Conservation (phyloP, 2,797 vertebrate species). For the Pantherophis vulpinus region DNA sequence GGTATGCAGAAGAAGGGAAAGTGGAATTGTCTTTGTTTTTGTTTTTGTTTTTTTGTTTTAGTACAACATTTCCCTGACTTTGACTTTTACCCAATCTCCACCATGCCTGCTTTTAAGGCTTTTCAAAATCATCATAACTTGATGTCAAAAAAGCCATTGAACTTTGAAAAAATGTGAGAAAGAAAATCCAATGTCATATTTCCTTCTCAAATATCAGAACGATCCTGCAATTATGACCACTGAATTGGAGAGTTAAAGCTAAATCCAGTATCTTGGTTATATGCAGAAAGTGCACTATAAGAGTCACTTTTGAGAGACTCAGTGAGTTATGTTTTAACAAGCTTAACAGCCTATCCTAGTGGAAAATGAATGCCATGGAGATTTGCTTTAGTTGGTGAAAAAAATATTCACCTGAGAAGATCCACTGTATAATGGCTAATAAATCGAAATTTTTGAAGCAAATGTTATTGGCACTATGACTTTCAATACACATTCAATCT, state of each 20-base stretch:
- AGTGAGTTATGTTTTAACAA: background rate
- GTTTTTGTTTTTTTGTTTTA: background rate
- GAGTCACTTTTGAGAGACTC: background rate
- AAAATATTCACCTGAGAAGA: conserved; percentile 2
- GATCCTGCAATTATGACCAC: background rate
- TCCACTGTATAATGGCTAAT: background rate
- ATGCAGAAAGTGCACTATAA: background rate
- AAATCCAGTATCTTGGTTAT: background rate
- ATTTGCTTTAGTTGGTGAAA: background rate
- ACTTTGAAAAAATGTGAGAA: background rate
- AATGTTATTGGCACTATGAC: background rate
- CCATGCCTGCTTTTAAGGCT: background rate
- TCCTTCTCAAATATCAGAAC: background rate
- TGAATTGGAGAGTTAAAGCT: background rate
- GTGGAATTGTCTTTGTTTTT: background rate
- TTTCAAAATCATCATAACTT: background rate
- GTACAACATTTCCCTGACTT: background rate
- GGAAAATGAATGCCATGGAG: background rate
- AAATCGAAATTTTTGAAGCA: background rate
- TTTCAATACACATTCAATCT: background rate
- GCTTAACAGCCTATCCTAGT: background rate
- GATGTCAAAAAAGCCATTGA: background rate
- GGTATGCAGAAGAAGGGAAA: background rate
- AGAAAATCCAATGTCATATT: background rate
- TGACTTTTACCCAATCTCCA: background rate